Conservation (phyloP, 2,797 vertebrate genomes). For the Eupleurogrammus muticus region DNA sequence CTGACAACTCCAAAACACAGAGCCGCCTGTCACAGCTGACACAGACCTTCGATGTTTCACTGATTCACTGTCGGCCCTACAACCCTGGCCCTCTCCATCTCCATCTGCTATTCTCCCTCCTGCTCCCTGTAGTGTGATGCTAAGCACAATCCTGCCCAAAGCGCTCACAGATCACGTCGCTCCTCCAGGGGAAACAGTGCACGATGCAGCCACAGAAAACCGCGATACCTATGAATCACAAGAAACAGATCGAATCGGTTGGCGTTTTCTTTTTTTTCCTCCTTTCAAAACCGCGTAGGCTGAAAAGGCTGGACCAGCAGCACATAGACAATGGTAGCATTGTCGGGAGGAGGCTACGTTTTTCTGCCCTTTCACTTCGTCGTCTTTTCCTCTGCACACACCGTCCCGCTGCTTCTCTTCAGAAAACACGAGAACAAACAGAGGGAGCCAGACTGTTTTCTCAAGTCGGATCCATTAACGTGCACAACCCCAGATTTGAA, state of each 20-base stretch:
- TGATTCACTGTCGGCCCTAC: slow-evolving; percentile 29
- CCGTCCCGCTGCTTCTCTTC: slow-evolving; percentile 28
- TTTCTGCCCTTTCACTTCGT: slow-evolving; percentile 20
- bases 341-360: slow-evolving; percentile 17
- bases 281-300: not conserved
- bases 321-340: slow-evolving; percentile 32
- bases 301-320: not conserved
- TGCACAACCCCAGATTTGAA: slow-evolving; percentile 54
- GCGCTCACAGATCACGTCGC: slow-evolving; percentile 24
- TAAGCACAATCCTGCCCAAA: slow-evolving; percentile 38
- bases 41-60: slow-evolving; percentile 29
- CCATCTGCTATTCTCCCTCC: slow-evolving; percentile 12
- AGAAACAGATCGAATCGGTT: slow-evolving; percentile 37
- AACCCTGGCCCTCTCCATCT: slow-evolving; percentile 14
- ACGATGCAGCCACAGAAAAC: not conserved
- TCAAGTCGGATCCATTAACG: slow-evolving; percentile 82
- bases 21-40: slow-evolving; percentile 63
- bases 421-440: slow-evolving; percentile 68
- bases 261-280: no score
- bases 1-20: slow-evolving; percentile 53
- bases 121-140: slow-evolving; percentile 22
- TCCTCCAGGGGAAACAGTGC: slow-evolving; percentile 14
- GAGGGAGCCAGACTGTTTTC: slow-evolving; percentile 74
- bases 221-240: slow-evolving; percentile 1
- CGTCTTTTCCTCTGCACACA: slow-evolving; percentile 5